Conservation (phyloP, 2,888 invertebrate species). For the Caenorhabditis virilis region DNA sequence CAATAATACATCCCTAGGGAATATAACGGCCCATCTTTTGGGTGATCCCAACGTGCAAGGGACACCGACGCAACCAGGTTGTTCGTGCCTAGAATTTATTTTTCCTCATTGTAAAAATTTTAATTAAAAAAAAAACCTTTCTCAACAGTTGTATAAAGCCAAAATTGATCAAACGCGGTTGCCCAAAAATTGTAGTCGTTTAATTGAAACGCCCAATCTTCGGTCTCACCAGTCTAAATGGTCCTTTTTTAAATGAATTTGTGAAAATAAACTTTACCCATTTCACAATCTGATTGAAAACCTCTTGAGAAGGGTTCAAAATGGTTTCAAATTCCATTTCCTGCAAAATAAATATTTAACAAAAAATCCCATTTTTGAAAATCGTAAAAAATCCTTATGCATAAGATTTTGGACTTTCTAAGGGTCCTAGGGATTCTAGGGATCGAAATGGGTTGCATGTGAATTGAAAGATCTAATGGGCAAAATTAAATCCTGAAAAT, state of each 20-base stretch:
- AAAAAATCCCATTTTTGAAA: too few species aligned
- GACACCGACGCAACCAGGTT: slow-evolving; percentile 7
- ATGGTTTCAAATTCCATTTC: slow-evolving; percentile 20
- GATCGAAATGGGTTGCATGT: too few species aligned
- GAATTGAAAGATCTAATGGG: not conserved
- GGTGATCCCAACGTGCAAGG: slow-evolving; percentile 10
- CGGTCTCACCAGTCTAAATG: slow-evolving; percentile 31
- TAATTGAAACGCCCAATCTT: slow-evolving; percentile 34
- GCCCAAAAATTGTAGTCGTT: slow-evolving; percentile 38
- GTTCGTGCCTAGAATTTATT: not conserved
- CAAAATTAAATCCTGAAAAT: slow-evolving; percentile 10
- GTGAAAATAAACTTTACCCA: slow-evolving; percentile 9
- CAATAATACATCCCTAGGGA: slow-evolving; percentile 14
- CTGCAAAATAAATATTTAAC: not conserved
- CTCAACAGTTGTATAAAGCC: slow-evolving; percentile 30
- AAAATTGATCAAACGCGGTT: slow-evolving; percentile 28
- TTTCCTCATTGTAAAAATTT: not conserved
- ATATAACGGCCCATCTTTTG: slow-evolving; percentile 9
- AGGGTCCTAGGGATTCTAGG: too few species aligned
- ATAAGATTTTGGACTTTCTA: too few species aligned
- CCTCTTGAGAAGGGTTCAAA: slow-evolving; percentile 28
- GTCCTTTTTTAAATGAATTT: not conserved
- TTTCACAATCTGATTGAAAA: slow-evolving; percentile 30
- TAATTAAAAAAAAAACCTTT: slow-evolving; percentile 12
- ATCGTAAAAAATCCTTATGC: too few species aligned